Conservation (phyloP, 2,797 vertebrate genomes). For the Diplodus sargus region DNA sequence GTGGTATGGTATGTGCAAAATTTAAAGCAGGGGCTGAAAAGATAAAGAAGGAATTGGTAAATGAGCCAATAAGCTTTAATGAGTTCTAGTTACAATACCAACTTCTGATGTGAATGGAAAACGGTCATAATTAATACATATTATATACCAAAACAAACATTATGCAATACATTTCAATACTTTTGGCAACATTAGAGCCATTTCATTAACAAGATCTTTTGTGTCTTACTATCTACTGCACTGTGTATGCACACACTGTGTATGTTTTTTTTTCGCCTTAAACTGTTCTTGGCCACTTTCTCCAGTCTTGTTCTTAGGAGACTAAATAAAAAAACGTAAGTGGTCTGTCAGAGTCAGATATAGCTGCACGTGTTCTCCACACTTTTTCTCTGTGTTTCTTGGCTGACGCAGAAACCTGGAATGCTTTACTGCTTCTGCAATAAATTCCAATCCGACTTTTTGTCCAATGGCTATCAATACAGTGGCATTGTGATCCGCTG, state of each 20-base stretch:
- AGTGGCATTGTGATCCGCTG: constrained; percentile 23
- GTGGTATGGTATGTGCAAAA: constrained; percentile 37
- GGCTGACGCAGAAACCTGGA: constrained; percentile 44
- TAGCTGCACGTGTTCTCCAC: constrained; percentile 41
- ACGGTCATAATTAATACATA: constrained; percentile 16
- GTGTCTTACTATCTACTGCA: neutral
- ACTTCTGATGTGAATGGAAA: constrained; percentile 15
- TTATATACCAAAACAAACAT: neutral
- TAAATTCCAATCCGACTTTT: constrained; percentile 47
- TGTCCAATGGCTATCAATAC: constrained; percentile 45
- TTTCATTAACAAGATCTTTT: neutral
- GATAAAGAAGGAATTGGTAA: constrained; percentile 7
- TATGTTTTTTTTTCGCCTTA: neutral
- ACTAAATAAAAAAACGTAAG: constrained; percentile 53
- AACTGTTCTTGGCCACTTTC: constrained; percentile 27
- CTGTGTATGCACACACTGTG: too few species aligned
- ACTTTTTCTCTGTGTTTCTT: constrained; percentile 41
- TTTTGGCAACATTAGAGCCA: neutral
- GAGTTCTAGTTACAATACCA: constrained; percentile 21
- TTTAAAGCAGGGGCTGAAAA: constrained; percentile 24
- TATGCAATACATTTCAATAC: constrained; percentile 15
- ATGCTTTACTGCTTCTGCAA: constrained; percentile 50
- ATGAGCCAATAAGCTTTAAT: constrained; percentile 37
- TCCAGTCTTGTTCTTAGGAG: constrained; percentile 7
- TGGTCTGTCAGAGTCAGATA: constrained; percentile 34